A percentile compares a stretch with the other conserved stretches of the same genome.
These are phyloP conservation scores for Pachycephus smyrnensis DNA, from an alignment of 2,888 invertebrate species.

Conservation along the genomic window DNA sequence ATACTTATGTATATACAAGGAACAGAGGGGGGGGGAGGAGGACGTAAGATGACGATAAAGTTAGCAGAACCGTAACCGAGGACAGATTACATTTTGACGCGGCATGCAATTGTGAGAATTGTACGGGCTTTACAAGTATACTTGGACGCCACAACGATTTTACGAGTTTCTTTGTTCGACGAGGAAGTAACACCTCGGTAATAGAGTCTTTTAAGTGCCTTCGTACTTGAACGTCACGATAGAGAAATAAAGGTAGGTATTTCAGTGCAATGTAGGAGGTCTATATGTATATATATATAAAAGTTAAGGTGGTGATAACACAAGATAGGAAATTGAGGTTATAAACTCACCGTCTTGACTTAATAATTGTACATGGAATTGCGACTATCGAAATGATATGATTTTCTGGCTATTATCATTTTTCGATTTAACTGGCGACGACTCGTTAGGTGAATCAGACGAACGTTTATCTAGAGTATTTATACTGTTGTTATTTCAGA, in stretches of 20 bases:
- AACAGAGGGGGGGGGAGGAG: slow-evolving; percentile 2
- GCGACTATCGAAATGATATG: not conserved
- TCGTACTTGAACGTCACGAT: not conserved
- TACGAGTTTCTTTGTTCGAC: slow-evolving; percentile 19
- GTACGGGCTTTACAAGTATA: not conserved
- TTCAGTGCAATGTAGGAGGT: not conserved
- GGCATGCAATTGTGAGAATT: slow-evolving; percentile 12
- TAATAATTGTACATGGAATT: not conserved
- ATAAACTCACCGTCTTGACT: not conserved
- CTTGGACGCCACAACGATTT: slow-evolving; percentile 18
- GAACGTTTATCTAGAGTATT: not conserved
- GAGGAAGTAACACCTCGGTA: slow-evolving; percentile 13
- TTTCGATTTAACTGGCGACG: not conserved
- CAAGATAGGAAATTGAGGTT: not conserved
- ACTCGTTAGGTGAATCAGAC: not conserved
- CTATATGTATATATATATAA: not conserved
- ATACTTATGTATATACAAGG: not conserved
- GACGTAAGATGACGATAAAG: slow-evolving; percentile 4
- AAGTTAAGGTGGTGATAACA: not conserved
- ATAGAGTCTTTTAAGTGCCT: slow-evolving; percentile 15
- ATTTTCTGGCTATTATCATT: not conserved
- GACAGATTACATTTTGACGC: slow-evolving; percentile 4
- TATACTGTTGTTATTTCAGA: too few species aligned
- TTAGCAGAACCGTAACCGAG: not conserved
- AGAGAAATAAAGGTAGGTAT: not conserved